Percentiles rank a stretch among this genome's conserved stretches.
phyloP scores from a whole-genome alignment of 1,140 invertebrate genomes.

The Bombus fervidus region DNA sequence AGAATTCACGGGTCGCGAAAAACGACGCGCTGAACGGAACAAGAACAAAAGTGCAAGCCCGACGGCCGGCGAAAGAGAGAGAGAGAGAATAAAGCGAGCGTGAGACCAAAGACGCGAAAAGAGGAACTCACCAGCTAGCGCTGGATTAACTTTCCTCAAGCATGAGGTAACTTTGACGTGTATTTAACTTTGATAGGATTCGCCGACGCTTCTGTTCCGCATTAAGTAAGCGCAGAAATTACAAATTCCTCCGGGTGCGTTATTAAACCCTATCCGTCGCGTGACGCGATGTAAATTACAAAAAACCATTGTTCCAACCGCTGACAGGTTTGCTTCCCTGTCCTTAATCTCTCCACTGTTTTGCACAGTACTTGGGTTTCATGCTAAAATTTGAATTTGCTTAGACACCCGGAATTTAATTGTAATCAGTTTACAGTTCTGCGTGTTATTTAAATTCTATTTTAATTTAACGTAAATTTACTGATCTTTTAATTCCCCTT shows the following conservation, averaged over 20 bases:
- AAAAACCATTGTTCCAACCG: too few species aligned
- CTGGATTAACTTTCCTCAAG: constrained; percentile 42
- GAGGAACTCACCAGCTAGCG: constrained; percentile 5
- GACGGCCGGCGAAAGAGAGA: neutral
- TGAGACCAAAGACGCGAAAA: constrained; percentile 14
- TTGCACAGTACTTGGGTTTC: too few species aligned
- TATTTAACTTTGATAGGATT: constrained; percentile 67
- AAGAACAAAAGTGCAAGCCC: neutral
- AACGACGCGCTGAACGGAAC: neutral
- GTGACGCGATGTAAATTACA: neutral
- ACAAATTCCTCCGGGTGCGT: neutral
- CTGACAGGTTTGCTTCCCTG: too few species aligned
- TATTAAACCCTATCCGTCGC: neutral
- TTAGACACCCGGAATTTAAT: too few species aligned
- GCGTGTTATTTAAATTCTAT: neutral
- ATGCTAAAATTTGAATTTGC: too few species aligned
- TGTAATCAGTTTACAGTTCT: too few species aligned
- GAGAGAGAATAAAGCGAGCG: constrained; percentile 27
- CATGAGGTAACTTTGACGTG: constrained; percentile 49
- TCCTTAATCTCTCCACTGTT: too few species aligned
- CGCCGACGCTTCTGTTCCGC: neutral
- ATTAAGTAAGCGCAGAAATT: constrained; percentile 18
- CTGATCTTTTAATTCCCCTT: neutral
- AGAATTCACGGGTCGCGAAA: constrained; percentile 17
- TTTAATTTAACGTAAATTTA: neutral